Conservation (phyloP, 2,113 vertebrate genomes). For the Parotia lawesii region DNA sequence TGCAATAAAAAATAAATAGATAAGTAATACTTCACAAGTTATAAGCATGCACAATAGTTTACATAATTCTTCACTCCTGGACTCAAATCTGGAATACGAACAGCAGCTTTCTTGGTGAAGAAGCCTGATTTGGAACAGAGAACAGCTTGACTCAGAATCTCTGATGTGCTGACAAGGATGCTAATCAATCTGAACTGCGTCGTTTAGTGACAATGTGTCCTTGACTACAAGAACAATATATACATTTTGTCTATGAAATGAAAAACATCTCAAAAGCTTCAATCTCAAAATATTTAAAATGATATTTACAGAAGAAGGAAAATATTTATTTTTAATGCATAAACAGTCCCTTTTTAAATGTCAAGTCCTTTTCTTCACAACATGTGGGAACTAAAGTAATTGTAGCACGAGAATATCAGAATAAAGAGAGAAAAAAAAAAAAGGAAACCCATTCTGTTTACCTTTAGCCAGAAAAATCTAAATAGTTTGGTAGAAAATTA, state of each 20-base stretch:
- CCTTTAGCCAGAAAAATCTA: background rate
- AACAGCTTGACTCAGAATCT: background rate
- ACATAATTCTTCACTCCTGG: background rate
- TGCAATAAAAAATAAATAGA: background rate
- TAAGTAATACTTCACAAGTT: background rate
- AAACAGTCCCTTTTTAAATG: background rate
- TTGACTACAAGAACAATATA: background rate
- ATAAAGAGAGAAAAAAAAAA: background rate
- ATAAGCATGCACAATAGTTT: background rate
- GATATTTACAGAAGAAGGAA: background rate
- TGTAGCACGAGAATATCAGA: background rate
- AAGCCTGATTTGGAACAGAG: background rate
- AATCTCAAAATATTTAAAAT: background rate
- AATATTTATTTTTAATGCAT: background rate
- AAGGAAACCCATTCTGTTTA: background rate
- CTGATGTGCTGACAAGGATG: background rate
- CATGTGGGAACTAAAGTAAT: background rate
- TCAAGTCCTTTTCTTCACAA: background rate
- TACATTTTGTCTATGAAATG: background rate
- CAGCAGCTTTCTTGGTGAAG: background rate
- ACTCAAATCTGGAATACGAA: background rate
- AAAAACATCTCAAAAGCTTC: background rate
- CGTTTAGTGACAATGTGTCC: background rate
- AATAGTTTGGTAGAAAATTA: background rate
- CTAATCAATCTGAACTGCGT: background rate